These are phyloP conservation scores for Trissolcus japonicus DNA, from an alignment of 2,888 invertebrate species.

Conservation along the genomic window DNA sequence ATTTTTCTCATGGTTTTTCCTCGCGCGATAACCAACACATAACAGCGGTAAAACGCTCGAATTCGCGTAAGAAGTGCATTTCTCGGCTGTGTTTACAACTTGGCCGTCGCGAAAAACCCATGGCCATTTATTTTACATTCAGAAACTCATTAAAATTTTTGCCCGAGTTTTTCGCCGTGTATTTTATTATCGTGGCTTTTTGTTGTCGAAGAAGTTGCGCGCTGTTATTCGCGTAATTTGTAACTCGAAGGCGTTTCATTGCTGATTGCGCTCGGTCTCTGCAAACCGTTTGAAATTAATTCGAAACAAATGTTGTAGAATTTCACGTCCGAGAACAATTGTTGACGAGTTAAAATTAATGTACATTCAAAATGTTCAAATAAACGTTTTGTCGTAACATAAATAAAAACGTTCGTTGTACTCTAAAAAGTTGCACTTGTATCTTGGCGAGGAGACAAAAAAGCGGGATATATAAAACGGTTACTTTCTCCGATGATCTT, in stretches of 20 bases:
- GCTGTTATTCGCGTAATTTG: slow-evolving; percentile 17
- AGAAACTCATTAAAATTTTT: slow-evolving; percentile 37
- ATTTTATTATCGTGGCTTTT: slow-evolving; percentile 3
- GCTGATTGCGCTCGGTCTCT: neutral
- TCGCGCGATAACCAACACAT: slow-evolving; percentile 57
- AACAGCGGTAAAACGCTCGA: slow-evolving; percentile 28
- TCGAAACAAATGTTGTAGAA: no score
- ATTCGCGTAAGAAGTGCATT: slow-evolving; percentile 67
- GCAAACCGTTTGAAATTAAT: no score
- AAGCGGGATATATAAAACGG: slow-evolving; percentile 12
- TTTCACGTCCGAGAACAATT: neutral
- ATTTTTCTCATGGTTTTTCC: slow-evolving; percentile 47
- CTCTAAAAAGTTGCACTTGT: no score
- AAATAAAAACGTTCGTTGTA: neutral
- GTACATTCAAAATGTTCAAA: no score
- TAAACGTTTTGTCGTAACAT: no score
- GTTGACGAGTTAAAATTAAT: no score
- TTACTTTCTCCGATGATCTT: slow-evolving; percentile 47
- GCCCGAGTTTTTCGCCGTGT: slow-evolving; percentile 17
- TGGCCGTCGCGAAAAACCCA: slow-evolving; percentile 27
- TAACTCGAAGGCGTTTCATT: neutral
- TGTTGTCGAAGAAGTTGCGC: neutral
- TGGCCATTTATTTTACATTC: slow-evolving; percentile 35
- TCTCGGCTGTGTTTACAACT: slow-evolving; percentile 65
- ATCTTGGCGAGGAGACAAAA: neutral